Evolutionary conservation across 2,797 vertebrate genomes (phyloP), one percentile per base, ranked within the genome.

Genomic region (Lepilemur septentrionalis): DNA sequence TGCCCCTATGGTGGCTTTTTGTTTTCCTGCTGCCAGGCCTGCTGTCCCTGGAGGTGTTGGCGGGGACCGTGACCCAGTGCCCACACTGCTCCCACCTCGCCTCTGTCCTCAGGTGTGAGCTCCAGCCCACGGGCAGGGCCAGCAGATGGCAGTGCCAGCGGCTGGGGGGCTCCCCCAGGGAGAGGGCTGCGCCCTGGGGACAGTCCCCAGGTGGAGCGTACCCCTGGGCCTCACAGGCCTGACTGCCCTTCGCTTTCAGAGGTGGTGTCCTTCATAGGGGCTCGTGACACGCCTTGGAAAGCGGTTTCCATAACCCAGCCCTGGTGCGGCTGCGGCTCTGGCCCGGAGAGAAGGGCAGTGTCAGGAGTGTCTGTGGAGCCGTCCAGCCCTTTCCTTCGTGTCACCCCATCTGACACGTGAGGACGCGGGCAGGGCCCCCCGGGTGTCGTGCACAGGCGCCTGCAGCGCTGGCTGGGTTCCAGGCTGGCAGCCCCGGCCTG

Each of bases 351-450:
- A 13, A n/a, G 13, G 32, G 18, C 35, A 15, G 83, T 6, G 69
- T 25, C 43, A 9, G 9, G 23, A 55, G 38, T 1, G 15, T n/a
- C 50, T 52, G 17, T 17, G 2, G 48, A 17, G 6, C 22, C 4
- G 1, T 41, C 50, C 0, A 0, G n/a, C 20, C 35, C n/a, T 18
- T 30, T 5, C 23, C 20, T 43, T 38, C 6, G 35, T 17, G 22
- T 46, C 2, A 0, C 41, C n/a, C 17, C 4, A 11, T 43, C 35
- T 35, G 55, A 35, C 7, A 0, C 4, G 0, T 5, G 70, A 13
- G 4, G 9, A 41, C 7, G 57, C 5, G 20, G 38, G 50, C 10
- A 3, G 7, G 43, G 15, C n/a, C 41, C 14, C 2, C 28, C 30
- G 48, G n/a, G 61, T 65, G 5, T 57, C 4, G 35, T 43, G 2